phyloP scores from a whole-genome alignment of 64 coral and sea anemone species.

The Actinia equina region DNA sequence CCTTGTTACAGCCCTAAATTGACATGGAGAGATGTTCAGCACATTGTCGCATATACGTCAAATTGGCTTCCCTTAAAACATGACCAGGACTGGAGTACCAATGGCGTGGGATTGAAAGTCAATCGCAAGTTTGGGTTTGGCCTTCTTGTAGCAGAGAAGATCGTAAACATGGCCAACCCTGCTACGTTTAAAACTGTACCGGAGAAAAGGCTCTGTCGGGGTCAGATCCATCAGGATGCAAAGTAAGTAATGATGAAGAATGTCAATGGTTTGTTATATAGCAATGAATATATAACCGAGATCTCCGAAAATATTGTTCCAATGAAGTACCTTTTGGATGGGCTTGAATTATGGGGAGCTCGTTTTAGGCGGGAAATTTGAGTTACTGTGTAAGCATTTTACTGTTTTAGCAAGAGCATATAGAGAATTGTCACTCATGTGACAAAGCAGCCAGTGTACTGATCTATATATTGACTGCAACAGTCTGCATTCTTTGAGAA shows the following conservation, averaged over 20 bases:
- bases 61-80: conserved; percentile 81
- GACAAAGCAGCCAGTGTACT: no score
- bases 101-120: conserved; percentile 81
- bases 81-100: conserved; percentile 85
- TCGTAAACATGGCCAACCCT: conserved; percentile 85
- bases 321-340: no score
- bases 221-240: conserved; percentile 96
- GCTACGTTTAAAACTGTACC: conserved; percentile 66
- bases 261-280: no score
- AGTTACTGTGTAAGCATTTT: no score
- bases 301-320: background rate
- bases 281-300: no score
- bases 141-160: conserved; percentile 92
- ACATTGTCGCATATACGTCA: conserved; percentile 94
- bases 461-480: no score
- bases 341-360: no score
- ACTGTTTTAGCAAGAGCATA: no score
- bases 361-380: no score
- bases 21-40: conserved; percentile 94
- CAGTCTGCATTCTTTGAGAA: no score
- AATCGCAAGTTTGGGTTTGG: conserved; percentile 97
- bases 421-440: no score
- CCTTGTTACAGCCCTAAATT: conserved; percentile 65
- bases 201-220: conserved; percentile 82
- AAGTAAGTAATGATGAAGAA: conserved; percentile 54